Conservation (phyloP, 2,113 vertebrate genomes). For the Herpailurus yagouaroundi region DNA sequence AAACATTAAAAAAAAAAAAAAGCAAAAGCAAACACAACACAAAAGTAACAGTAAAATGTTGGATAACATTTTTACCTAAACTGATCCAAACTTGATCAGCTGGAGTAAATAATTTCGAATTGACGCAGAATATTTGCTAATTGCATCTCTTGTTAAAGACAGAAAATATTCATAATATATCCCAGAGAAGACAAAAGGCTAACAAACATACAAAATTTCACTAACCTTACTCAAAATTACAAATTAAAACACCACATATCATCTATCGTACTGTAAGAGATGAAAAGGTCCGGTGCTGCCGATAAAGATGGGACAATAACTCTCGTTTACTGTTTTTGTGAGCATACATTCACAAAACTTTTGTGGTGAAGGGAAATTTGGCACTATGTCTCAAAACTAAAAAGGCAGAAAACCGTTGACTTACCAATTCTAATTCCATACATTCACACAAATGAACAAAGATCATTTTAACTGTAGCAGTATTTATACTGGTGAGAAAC, state of each 20-base stretch:
- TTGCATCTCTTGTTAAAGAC: not conserved
- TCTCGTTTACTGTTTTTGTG: not conserved
- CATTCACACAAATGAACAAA: not conserved
- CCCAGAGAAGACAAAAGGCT: not conserved
- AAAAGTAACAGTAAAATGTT: not conserved
- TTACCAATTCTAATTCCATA: not conserved
- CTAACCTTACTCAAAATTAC: not conserved
- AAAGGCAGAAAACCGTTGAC: not conserved
- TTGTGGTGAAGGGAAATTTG: not conserved
- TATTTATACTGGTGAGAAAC: slow-evolving; percentile 11
- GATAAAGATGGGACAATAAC: not conserved
- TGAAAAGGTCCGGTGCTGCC: not conserved
- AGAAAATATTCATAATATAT: not conserved
- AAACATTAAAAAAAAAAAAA: not conserved
- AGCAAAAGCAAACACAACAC: not conserved
- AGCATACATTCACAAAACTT: not conserved
- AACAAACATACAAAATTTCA: not conserved
- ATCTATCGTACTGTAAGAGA: not conserved
- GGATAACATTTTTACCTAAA: not conserved
- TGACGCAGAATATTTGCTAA: not conserved
- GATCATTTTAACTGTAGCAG: not conserved
- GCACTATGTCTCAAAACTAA: not conserved
- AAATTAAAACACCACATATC: not conserved
- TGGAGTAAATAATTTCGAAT: slow-evolving; percentile 8
- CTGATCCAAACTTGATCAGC: not conserved